Evolutionary conservation across 2,888 invertebrate species (phyloP).

Genomic region (Dicyrtoma fusca): DNA sequence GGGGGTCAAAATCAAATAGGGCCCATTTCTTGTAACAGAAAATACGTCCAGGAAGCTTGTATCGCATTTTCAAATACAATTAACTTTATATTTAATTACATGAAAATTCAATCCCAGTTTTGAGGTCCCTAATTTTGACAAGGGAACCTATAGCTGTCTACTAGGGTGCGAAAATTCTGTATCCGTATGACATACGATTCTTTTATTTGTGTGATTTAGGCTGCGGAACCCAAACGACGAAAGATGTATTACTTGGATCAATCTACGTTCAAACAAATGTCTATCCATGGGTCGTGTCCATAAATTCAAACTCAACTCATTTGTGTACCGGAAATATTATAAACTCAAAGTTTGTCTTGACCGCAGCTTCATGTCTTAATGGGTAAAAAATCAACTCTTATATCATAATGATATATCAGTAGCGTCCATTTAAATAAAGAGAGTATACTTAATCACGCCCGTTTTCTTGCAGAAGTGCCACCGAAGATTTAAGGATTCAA

Average conservation of each 20-base stretch:
- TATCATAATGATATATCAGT: background rate
- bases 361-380: conserved; percentile 27
- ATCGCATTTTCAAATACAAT: too few species aligned
- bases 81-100: too few species aligned
- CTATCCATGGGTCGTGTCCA: conserved; percentile 31
- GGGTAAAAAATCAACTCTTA: conserved; percentile 19
- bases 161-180: too few species aligned
- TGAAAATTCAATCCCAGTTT: too few species aligned
- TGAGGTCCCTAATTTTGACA: too few species aligned
- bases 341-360: conserved; percentile 26
- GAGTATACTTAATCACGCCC: too few species aligned
- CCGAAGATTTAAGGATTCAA: background rate
- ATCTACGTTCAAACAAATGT: background rate
- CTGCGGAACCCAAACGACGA: conserved; percentile 23
- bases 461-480: background rate
- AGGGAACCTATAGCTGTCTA: too few species aligned
- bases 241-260: background rate
- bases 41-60: too few species aligned
- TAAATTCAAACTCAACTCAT: background rate
- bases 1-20: too few species aligned
- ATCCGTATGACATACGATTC: too few species aligned
- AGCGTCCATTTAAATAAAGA: background rate
- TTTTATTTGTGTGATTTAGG: conserved; percentile 5
- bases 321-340: conserved; percentile 35
- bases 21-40: too few species aligned